phyloP scores from a whole-genome alignment of 2,888 invertebrate genomes.

The Ophraella communa region DNA sequence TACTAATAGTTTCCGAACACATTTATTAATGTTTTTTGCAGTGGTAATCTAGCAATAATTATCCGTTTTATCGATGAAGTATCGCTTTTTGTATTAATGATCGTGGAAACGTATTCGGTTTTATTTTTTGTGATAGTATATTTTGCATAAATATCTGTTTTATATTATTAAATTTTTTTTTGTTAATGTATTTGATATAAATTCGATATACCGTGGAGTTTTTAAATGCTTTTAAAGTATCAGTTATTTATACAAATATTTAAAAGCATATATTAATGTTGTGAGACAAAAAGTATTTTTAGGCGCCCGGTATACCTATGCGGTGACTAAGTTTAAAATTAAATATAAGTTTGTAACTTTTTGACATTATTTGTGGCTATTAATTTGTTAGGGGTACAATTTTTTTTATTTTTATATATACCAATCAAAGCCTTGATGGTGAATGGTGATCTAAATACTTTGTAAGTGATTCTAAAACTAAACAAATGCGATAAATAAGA shows the following conservation, averaged over 20 bases:
- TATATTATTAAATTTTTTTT: neutral
- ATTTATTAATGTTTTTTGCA: conserved; percentile 1
- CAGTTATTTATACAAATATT: neutral
- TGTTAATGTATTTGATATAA: neutral
- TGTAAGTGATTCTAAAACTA: neutral
- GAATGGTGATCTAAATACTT: too few relatives aligned
- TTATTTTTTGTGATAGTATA: conserved; percentile 3
- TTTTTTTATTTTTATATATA: too few relatives aligned
- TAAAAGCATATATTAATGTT: neutral
- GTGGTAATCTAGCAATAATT: neutral
- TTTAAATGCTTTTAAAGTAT: neutral
- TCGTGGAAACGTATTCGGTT: neutral
- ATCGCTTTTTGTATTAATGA: conserved; percentile 14
- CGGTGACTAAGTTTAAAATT: neutral
- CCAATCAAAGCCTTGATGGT: too few relatives aligned
- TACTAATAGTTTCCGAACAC: neutral
- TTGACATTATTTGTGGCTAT: too few relatives aligned
- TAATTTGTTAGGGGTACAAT: too few relatives aligned
- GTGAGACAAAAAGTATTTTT: neutral
- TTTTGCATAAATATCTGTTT: neutral
- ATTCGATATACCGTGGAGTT: neutral
- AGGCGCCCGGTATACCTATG: neutral
- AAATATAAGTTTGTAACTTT: neutral
- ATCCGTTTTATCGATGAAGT: neutral
- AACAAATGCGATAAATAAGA: neutral